Evolutionary conservation across 1,140 invertebrate species (phyloP), one percentile per base, ranked within the genome.

Genomic region (Potamilus streckersoni): DNA sequence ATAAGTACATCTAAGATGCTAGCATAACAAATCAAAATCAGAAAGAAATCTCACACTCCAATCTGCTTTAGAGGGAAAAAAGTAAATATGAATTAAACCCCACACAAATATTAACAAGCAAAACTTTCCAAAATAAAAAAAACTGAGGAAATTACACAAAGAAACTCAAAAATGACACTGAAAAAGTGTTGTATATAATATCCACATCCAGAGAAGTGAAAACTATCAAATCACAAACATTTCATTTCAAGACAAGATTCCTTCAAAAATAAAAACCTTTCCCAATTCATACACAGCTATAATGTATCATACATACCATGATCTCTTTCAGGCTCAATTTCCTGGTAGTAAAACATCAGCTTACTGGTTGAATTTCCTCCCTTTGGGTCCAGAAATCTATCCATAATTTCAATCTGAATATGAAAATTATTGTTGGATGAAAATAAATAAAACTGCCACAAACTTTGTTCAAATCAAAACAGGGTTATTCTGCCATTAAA

Each of bases 261-360:
- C 38, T 38, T 38, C 38, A 23, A 23, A 23, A 23, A 23, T 2
- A 23, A 23, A 23, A 23, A 23, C 23, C 23, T 23, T 23, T 23
- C 23, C 38, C 4, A 38, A 38, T 38, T 38, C 0, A 8, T 4
- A 5, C 2, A n/a, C n/a, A 20, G 20, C 49, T 14, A 1, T 38
- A 49, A 56, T 14, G 15, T 20, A 49, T 17, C 6, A 69, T 67
- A 73, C 71, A 76, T 83, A 89, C 88, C 85, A 79, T 80, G 75
- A 69, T 86, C 92, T 97, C 97, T 83, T 96, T 92, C 79, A 96
- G 93, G 90, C 94, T 95, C 93, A 95, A 96, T 75, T 97, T 89
- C 88, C 79, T 90, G 87, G 74, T 87, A 90, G 74, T 85, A 90
- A 65, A 90, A 89, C 57, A 89, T 80, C 16, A 90, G 80, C 23